Evolutionary conservation across 1,140 invertebrate genomes (phyloP).

Genomic region (Eriosoma lanigerum): DNA sequence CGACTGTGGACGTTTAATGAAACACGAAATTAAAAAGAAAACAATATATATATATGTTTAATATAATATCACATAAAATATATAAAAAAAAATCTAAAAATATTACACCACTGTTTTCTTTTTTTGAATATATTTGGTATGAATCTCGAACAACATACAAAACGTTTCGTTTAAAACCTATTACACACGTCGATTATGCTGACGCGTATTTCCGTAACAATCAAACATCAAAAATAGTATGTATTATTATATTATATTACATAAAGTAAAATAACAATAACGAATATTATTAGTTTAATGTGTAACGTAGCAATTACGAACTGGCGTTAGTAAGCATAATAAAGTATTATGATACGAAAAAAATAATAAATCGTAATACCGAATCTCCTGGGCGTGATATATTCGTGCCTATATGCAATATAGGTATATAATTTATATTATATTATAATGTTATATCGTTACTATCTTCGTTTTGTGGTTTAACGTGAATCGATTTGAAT

Average conservation of each 20-base stretch:
- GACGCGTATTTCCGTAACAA: constrained; percentile 6
- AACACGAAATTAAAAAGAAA: constrained; percentile 23
- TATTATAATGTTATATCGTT: too few relatives aligned
- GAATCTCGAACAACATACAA: not conserved
- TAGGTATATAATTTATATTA: not conserved
- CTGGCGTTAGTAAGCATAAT: not conserved
- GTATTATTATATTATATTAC: too few relatives aligned
- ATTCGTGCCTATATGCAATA: not conserved
- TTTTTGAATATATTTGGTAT: not conserved
- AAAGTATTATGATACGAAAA: not conserved
- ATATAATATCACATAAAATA: too few relatives aligned
- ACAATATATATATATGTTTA: not conserved
- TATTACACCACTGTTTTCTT: not conserved
- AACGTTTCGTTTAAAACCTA: not conserved
- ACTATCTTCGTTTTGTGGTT: too few relatives aligned
- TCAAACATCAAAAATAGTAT: not conserved
- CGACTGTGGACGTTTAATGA: constrained; percentile 8
- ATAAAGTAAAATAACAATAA: too few relatives aligned
- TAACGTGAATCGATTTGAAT: too few relatives aligned
- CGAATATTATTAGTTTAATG: not conserved
- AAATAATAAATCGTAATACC: not conserved
- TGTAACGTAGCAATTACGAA: not conserved
- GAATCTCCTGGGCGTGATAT: constrained; percentile 27
- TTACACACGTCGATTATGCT: not conserved
- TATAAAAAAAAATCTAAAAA: too few relatives aligned